Evolutionary conservation across 2,113 vertebrate species (phyloP).

Genomic region (Strix aluco): DNA sequence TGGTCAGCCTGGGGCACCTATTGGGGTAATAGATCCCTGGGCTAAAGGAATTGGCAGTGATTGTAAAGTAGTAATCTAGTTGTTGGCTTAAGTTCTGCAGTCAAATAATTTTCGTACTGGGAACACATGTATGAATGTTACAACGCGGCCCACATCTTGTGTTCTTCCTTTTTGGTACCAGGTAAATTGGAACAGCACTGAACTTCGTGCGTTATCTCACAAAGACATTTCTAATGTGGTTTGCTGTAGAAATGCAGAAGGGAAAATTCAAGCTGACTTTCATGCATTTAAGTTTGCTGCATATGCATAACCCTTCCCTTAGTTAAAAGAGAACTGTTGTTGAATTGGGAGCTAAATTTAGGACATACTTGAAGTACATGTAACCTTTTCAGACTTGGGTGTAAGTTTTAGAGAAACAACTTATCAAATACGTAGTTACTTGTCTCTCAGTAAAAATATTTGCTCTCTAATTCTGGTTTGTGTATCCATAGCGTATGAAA

Average conservation of each 20-base stretch:
- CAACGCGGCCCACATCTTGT: neutral
- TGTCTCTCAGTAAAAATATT: neutral
- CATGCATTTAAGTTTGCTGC: neutral
- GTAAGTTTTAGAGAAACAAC: neutral
- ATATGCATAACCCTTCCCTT: neutral
- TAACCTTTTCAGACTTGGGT: neutral
- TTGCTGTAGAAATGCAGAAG: neutral
- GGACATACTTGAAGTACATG: neutral
- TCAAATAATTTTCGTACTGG: neutral
- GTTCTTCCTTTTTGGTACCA: neutral
- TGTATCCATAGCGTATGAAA: neutral
- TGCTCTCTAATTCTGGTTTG: neutral
- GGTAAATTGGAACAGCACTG: neutral
- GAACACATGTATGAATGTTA: neutral
- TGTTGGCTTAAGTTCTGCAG: neutral
- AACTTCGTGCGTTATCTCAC: neutral
- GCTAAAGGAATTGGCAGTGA: neutral
- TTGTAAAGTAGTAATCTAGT: neutral
- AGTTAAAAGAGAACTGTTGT: neutral
- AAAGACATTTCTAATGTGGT: neutral
- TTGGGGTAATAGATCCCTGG: neutral
- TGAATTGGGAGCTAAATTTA: neutral
- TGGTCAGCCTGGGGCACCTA: accelerated
- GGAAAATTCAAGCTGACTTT: neutral
- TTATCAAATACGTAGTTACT: neutral